These are phyloP conservation scores for Phymatocera aterrima DNA, from an alignment of 2,888 invertebrate species.

Conservation along the genomic window DNA sequence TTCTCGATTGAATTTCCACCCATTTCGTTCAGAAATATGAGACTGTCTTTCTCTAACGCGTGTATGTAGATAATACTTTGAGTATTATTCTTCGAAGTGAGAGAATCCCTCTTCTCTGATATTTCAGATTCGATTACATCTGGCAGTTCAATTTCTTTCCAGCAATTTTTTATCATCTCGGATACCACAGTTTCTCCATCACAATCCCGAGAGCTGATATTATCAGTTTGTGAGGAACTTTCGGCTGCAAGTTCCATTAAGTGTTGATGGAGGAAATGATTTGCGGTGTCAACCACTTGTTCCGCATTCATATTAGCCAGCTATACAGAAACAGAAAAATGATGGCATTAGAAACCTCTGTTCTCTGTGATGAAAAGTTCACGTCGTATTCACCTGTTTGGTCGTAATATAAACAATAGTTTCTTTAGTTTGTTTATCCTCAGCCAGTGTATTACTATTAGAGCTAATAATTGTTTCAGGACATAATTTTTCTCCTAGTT, in stretches of 20 bases:
- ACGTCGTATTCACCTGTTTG: constrained; percentile 56
- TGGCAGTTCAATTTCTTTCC: constrained; percentile 32
- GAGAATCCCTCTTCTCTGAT: neutral
- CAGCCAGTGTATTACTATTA: neutral
- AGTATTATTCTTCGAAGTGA: neutral
- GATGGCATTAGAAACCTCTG: neutral
- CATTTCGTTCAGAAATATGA: constrained; percentile 24
- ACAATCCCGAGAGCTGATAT: constrained; percentile 2
- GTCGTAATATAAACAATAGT: constrained; percentile 59
- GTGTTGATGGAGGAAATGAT: constrained; percentile 55
- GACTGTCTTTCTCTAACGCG: constrained; percentile 27
- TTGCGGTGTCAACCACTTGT: constrained; percentile 55
- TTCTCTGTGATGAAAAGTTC: neutral
- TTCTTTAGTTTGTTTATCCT: constrained; percentile 53
- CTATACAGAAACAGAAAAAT: constrained; percentile 49
- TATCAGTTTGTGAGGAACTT: constrained; percentile 22
- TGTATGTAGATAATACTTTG: constrained; percentile 45
- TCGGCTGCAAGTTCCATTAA: constrained; percentile 58
- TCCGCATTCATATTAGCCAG: constrained; percentile 57
- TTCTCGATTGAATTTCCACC: constrained; percentile 11
- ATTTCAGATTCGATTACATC: constrained; percentile 6
- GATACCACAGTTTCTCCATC: constrained; percentile 28
- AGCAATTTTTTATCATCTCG: constrained; percentile 30
- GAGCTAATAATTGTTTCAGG: neutral
- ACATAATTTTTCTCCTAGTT: neutral